Conservation (phyloP, 1,140 invertebrate genomes). For the Bilobella aurantiaca region DNA sequence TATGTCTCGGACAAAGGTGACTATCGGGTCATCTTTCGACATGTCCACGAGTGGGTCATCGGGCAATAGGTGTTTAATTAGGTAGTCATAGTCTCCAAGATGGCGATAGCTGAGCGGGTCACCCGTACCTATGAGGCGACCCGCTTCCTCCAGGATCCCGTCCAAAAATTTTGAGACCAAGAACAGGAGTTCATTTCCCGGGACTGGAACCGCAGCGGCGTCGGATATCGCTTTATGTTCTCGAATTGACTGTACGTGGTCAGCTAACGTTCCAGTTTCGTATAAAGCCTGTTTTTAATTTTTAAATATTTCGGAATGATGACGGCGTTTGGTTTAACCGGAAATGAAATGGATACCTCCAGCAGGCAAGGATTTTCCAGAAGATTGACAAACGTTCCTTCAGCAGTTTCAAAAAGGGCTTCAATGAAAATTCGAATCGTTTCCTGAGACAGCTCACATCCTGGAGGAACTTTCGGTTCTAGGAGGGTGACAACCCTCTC, state of each 20-base stretch:
- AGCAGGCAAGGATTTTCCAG: not conserved
- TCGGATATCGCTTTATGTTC: not conserved
- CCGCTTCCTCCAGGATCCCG: conserved; percentile 16
- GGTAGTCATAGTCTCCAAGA: not conserved
- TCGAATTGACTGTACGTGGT: not conserved
- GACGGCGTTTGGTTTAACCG: too few species aligned
- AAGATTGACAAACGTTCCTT: not conserved
- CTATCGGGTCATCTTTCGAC: not conserved
- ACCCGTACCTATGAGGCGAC: conserved; percentile 9
- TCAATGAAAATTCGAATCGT: not conserved
- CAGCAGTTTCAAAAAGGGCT: not conserved
- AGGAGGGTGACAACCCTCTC: not conserved
- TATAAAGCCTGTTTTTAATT: not conserved
- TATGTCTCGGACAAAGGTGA: conserved; percentile 1
- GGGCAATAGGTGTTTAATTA: not conserved
- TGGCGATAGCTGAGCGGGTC: conserved; percentile 13
- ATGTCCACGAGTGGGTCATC: not conserved
- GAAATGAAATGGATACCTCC: not conserved
- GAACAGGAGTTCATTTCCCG: conserved; percentile 1
- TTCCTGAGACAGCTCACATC: conserved; percentile 5
- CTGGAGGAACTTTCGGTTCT: not conserved
- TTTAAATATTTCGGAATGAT: not conserved
- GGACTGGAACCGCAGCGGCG: not conserved
- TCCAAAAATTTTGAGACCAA: conserved; percentile 11
- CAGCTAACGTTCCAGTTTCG: not conserved